phyloP scores from a whole-genome alignment of 2,113 vertebrate genomes.

The western clawed frog (Xenopus tropicalis) region UCB_Xtro_10.0 CM004444.2:33306501-33307000 shows the following conservation, averaged over 20 bases:
- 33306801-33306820: constrained; percentile 29
- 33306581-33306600: neutral
- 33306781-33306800: constrained; percentile 31
- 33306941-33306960: no score
- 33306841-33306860: constrained; percentile 21
- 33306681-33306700: constrained; percentile 41
- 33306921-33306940: neutral
- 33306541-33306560: neutral
- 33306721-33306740: constrained; percentile 31
- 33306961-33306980: no score
- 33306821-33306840: neutral
- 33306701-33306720: constrained; percentile 44
- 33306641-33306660: constrained; percentile 25
- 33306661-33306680: constrained; percentile 38
- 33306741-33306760: constrained; percentile 43
- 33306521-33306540: neutral
- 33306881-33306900: neutral
- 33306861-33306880: constrained; percentile 7
- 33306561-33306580: constrained; percentile 4
- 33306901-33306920: neutral
- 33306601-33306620: constrained; percentile 13
- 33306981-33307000: no score
- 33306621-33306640: constrained; percentile 37
- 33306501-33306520: neutral
- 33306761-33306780: constrained; percentile 35